Base-by-base conservation (phyloP, 1,140 invertebrate genomes). In the Limonius californicus region DNA sequence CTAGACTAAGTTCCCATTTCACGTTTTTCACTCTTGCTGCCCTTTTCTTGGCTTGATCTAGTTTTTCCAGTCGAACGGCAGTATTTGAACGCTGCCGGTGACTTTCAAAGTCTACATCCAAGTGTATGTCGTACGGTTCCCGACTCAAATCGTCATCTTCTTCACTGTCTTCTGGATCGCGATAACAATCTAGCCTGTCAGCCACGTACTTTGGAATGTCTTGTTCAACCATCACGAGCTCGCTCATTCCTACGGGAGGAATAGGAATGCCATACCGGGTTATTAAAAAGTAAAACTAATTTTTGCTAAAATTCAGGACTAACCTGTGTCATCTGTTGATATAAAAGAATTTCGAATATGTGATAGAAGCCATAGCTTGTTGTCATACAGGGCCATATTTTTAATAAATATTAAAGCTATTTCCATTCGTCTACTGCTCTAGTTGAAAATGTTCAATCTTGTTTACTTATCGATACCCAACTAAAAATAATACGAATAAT, bases 301-400 rank as follows among this genome's bases (percentile, higher is more conserved):
- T n/a, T n/a, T n/a, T n/a, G n/a, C n/a, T n/a, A n/a, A n/a, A n/a
- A n/a, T n/a, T n/a, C n/a, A n/a, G n/a, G n/a, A n/a, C n/a, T 61
- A 59, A 82, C 92, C 91, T 71, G 93, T 95, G 77, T 97, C 94
- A 80, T 98, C 95, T 21, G 92, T 94, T n/a, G 90, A 91, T 70
- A 96, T 93, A 77, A 95, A 97, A 15, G 93, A 95, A 76, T 96
- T 94, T 59, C 91, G 82, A 61, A 97, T 94, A 77, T 96, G 92
- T 50, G 92, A 91, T 55, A 97, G 81, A 21, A 98, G 80, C 89
- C 95, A 98, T 63, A 91, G 88, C 79, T 89, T 88, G 76, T 96
- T 93, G 76, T 96, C 93, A 76, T 94, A 95, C 55, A 94, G 85
- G 64, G 94, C 93, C 94, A 97, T 96, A n/a, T n/a, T n/a, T n/a